A percentile compares a stretch with the other conserved stretches of the same genome.
These are phyloP conservation scores for Aethina tumida DNA, from an alignment of 1,140 invertebrate species.

Conservation along the genomic window DNA sequence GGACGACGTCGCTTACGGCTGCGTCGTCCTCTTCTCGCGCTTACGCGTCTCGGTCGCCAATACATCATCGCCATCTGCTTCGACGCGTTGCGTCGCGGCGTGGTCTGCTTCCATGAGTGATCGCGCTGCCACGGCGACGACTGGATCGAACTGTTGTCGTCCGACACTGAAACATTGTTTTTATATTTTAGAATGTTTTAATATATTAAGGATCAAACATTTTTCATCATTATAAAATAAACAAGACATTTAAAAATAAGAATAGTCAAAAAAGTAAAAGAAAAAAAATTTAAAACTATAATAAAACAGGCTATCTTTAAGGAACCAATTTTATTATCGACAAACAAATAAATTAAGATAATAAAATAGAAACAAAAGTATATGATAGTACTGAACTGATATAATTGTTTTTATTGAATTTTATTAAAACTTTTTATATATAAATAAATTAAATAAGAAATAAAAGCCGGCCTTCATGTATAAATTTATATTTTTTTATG, in stretches of 20 bases:
- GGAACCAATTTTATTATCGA: neutral
- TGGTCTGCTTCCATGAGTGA: constrained; percentile 74
- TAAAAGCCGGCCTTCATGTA: no score
- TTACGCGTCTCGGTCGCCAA: constrained; percentile 43
- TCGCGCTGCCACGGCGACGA: constrained; percentile 81
- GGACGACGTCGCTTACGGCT: constrained; percentile 37
- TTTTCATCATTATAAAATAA: neutral
- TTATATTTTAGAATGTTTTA: neutral
- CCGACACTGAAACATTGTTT: constrained; percentile 52
- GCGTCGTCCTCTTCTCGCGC: constrained; percentile 26
- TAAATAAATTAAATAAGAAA: no score
- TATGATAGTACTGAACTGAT: no score
- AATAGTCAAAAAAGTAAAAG: neutral
- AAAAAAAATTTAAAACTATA: neutral
- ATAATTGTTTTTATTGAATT: no score
- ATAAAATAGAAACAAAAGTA: no score
- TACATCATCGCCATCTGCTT: constrained; percentile 66
- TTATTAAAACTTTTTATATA: no score
- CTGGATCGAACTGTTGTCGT: constrained; percentile 79
- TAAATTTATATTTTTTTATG: no score
- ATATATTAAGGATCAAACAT: neutral
- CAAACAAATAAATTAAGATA: constrained; percentile 1
- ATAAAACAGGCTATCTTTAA: neutral
- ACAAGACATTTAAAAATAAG: neutral
- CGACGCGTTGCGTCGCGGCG: constrained; percentile 59